Base-by-base conservation (phyloP, 2,113 vertebrate species). In the Oxyruncus cristatus region DNA sequence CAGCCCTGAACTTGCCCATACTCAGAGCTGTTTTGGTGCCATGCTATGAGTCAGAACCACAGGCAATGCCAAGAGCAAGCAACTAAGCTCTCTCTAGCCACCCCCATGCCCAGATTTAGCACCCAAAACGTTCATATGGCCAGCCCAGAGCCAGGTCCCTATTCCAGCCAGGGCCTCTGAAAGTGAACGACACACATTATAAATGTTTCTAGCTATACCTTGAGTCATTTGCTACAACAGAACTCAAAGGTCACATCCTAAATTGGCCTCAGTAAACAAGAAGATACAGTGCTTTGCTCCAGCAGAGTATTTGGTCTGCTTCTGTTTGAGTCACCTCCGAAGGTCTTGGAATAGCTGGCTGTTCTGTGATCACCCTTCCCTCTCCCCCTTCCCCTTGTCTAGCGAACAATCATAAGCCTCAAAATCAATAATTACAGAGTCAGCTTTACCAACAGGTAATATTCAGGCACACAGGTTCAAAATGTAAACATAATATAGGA, bases 351-450 rank as follows among this genome's bases (percentile, higher is more conserved):
- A 81, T 20, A 72, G 47, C 27, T 78, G 41, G 16, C 28, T 78
- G 55, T 30, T 65, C 28, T 23, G 50, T 55, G 71, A 73, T 44
- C 77, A 66, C 8, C 52, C 44, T 87, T 92, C 35, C 10, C 21
- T 82, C 81, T 92, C 59, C 11, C 47, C 22, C 68, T 78, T 81
- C 56, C 46, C 22, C 70, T 89, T 66, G 49, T 50, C 91, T 79
- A 39, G 13, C 0, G 26, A 94, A 30, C 12, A 76, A 76, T 73
- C 70, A 27, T 91, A 96, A 97, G 84, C 88, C 66, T 87, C 80
- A 92, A 44, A 95, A 94, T 88, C 95, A 94, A 95, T 92, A 92
- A 92, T 95, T 92, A 94, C 86, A 93, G 88, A 84, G 49, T 44
- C 35, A 73, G 66, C 74, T 95, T 95, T 91, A 79, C 96, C 58